Evolutionary conservation across 2,888 invertebrate genomes (phyloP).

Genomic region (Sipunculus nudus): DNA sequence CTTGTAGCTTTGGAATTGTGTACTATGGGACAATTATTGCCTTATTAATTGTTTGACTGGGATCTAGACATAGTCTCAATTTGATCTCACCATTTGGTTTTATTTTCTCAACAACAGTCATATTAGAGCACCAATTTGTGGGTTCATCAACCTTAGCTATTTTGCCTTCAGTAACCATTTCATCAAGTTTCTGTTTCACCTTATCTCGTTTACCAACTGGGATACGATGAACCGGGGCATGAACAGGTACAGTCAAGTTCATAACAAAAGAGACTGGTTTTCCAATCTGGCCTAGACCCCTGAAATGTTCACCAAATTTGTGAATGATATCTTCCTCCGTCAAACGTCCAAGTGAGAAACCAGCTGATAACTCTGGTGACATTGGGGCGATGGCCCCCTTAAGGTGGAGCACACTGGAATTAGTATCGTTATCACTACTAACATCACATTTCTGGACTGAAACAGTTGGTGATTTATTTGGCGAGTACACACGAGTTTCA

Average conservation of each 20-base stretch:
- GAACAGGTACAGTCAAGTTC: not conserved
- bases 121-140: conserved; percentile 11
- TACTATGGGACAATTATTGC: conserved; percentile 7
- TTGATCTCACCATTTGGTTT: conserved; percentile 10
- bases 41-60: conserved; percentile 18
- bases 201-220: not conserved
- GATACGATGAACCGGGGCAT: conserved; percentile 2
- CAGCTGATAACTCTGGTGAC: no score
- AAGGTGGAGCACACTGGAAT: no score
- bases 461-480: no score
- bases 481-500: no score
- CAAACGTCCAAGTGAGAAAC: no score
- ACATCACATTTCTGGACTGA: no score
- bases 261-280: not conserved
- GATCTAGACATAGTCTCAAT: conserved; percentile 16
- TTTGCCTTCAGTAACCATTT: not conserved
- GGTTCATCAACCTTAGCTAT: conserved; percentile 1
- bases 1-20: conserved; percentile 10
- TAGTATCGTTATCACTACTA: no score
- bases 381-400: no score
- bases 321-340: no score
- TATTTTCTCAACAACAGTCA: not conserved
- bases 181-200: not conserved
- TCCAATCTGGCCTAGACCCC: conserved; percentile 5
- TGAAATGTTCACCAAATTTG: not conserved